Evolutionary conservation across 2,888 invertebrate genomes (phyloP), one percentile per base, ranked within the genome.

Genomic region (Pollenia angustigena): DNA sequence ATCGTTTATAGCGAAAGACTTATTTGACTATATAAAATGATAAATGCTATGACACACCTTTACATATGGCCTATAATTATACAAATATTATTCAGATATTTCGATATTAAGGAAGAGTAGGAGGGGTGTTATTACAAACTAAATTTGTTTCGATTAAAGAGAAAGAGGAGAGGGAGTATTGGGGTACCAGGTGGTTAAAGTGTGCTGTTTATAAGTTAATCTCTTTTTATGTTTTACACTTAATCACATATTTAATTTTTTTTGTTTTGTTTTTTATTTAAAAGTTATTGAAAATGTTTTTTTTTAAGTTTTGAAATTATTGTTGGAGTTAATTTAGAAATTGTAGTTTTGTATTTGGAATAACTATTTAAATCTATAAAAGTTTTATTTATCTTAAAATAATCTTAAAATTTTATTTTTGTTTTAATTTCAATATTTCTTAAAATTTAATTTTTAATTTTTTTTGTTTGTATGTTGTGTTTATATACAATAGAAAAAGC

Each of bases 21-120:
- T 85, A 64, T 79, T 46, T 85, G 87, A 85, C 84, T 60, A 88
- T 32, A 6, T 32, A 32, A 32, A 87, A 89, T 82, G 40, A 84
- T 90, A 90, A 91, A 90, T 91, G 90, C 90, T 91, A 92, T 92
- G 92, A 92, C 92, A 92, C 92, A 91, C 89, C 89, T 90, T 91
- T 91, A 89, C 91, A 83, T 89, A 91, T 91, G 91, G 92, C 91
- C 88, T 91, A 82, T 11, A 79, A 83, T 66, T 71, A 75, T 18
- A 42, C 11, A 66, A 58, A 32, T 54, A 62, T 80, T 64, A 62
- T 52, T 32, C 64, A 64, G 64, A 52, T 75, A 75, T 3, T 58
- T 40, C 32, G 32, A 32, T 6, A 32, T 32, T 6, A 6, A 6
- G 32, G 32, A 32, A 32, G 32, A 32, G 32, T 32, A 32, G 32